These are phyloP conservation scores for Enoplosus armatus DNA, from an alignment of 2,797 vertebrate species.

Conservation along the genomic window DNA sequence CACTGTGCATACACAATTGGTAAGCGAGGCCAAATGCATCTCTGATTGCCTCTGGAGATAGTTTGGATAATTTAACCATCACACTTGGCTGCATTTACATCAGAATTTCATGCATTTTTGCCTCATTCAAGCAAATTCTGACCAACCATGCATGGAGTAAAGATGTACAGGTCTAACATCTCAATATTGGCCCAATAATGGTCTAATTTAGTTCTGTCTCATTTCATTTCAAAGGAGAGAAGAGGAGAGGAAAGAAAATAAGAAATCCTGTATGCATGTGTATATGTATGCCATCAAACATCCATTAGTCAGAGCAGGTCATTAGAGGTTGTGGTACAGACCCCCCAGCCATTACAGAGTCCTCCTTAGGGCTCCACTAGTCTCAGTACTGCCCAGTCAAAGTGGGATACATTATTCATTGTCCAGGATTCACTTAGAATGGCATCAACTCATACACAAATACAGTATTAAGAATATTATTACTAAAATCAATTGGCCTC, in stretches of 20 bases:
- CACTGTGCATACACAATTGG: neutral
- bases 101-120: constrained; percentile 13
- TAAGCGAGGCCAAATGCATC: constrained; percentile 32
- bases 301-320: constrained; percentile 49
- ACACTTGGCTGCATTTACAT: constrained; percentile 32
- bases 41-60: constrained; percentile 25
- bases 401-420: constrained; percentile 32
- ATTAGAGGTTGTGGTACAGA: constrained; percentile 37
- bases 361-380: constrained; percentile 32
- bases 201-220: constrained; percentile 11
- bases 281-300: constrained; percentile 33
- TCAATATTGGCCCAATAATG: constrained; percentile 16
- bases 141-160: neutral
- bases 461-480: neutral
- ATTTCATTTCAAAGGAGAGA: constrained; percentile 2
- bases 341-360: constrained; percentile 11
- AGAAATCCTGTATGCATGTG: neutral
- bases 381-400: constrained; percentile 17
- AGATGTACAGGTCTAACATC: neutral
- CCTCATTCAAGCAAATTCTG: constrained; percentile 3
- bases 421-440: neutral
- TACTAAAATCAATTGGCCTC: neutral
- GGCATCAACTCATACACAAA: constrained; percentile 10
- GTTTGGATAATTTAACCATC: constrained; percentile 26
- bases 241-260: neutral